These are phyloP conservation scores for Linurgus olivaceus DNA, from an alignment of 2,797 vertebrate species.

Conservation along the genomic window DNA sequence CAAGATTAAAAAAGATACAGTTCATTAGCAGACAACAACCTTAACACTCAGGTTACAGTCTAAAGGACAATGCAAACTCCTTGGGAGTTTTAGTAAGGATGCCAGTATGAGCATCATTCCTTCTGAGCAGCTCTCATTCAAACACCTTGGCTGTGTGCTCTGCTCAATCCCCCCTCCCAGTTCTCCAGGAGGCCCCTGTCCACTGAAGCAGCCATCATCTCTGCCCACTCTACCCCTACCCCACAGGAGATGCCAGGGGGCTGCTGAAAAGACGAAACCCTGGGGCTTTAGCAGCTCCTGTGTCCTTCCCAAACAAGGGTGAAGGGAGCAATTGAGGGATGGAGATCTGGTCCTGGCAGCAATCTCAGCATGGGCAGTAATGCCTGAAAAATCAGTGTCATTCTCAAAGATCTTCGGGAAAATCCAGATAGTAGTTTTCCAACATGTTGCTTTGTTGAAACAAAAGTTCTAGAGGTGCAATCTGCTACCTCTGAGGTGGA, in stretches of 20 bases:
- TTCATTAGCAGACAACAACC: neutral
- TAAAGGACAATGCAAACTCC: neutral
- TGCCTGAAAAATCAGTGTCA: neutral
- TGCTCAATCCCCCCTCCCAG: neutral
- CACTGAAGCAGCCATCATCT: neutral
- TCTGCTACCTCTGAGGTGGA: neutral
- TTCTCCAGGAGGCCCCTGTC: neutral
- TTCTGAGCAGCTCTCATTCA: neutral
- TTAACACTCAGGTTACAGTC: neutral
- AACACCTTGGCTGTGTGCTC: neutral
- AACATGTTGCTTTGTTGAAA: neutral
- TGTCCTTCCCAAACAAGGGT: neutral
- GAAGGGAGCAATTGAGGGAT: neutral
- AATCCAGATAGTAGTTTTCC: neutral
- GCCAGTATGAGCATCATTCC: neutral
- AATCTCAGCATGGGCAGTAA: neutral
- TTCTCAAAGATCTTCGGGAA: neutral
- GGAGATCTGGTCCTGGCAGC: neutral
- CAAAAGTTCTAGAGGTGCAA: neutral
- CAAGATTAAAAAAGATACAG: neutral
- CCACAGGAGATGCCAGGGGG: neutral
- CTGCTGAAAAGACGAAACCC: neutral
- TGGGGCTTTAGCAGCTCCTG: fast-evolving
- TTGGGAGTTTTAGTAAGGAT: neutral
- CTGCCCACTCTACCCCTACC: neutral